A percentile compares a stretch with the other conserved stretches of the same genome.
Conservation (phyloP, 2,797 vertebrate genomes). For the Chiroxiphia lanceolata region DNA sequence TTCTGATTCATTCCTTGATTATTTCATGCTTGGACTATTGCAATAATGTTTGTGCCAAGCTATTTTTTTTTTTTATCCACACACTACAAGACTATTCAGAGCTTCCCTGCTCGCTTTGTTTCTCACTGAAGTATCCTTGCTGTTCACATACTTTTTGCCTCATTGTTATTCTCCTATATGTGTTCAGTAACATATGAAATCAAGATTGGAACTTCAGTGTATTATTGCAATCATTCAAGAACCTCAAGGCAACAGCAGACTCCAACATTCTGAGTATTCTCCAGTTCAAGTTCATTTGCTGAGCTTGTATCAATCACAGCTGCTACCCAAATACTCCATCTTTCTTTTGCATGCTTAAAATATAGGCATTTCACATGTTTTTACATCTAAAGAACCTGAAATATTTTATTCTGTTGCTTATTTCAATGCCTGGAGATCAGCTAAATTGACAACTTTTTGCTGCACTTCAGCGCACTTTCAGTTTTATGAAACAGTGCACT, state of each 20-base stretch:
- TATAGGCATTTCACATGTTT: neutral
- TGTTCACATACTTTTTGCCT: neutral
- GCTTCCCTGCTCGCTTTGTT: neutral
- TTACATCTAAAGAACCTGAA: neutral
- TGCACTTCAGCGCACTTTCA: neutral
- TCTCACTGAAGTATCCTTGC: neutral
- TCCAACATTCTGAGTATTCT: conserved; percentile 1
- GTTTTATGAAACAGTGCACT: neutral
- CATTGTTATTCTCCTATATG: neutral
- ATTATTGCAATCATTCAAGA: neutral
- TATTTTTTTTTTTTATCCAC: neutral
- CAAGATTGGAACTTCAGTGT: neutral
- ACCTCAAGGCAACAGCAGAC: neutral
- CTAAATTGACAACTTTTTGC: neutral
- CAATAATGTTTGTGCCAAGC: neutral
- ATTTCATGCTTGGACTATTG: conserved; percentile 20
- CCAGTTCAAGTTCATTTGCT: neutral
- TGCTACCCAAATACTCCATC: neutral
- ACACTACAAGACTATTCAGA: neutral
- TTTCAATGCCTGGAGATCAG: neutral
- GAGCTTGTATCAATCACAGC: neutral
- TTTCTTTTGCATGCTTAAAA: neutral
- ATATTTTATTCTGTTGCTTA: neutral
- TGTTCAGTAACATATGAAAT: neutral
- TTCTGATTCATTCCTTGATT: conserved; percentile 5